Base-by-base conservation (phyloP, 2,888 invertebrate genomes). In the Caprella mutica region DNA sequence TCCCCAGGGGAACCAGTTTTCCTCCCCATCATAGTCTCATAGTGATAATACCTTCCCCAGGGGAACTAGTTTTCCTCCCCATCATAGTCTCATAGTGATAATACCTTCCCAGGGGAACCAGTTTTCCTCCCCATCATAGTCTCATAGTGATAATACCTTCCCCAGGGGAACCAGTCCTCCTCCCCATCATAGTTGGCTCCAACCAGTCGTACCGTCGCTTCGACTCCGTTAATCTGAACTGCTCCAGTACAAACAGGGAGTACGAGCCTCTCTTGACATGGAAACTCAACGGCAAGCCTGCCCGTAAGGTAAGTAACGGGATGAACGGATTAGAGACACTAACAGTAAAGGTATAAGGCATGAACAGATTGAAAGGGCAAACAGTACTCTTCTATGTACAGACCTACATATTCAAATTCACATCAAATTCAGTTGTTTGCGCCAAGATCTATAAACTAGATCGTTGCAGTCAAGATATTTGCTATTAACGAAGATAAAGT, bases 221-320 rank as follows among this genome's bases (percentile, higher is more conserved):
- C 26, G 57, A 57, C 30, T 17, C 35, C 26, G 57, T 57, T 3
- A 17, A 12, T 8, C 52, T 57, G 6, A 57, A 52, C 40, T 57
- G 57, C 33, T 39, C 57, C 17, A 14, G 52, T 30, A 21, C 33
- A n/a, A 57, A 57, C 46, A 30, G 24, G 0, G 52, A 57, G 48
- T 57, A 57, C 40, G 21, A 30, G 29, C 52, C 57, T 1, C 9
- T 23, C 5, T 39, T 57, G 24, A 26, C 52, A 21, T 57, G 57
- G 57, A 5, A 5, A 27, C 23, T 57, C 44, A 57, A 57, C 44
- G 57, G 43, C n/a, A 5, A n/a, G 3, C 38, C 44, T 3, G 57
- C 52, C 5, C 43, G 51, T 3, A 17, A 35, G 26, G 57, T 57
- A 21, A 39, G 57, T 44, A 23, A 2, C 48, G 24, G 19, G n/a